A percentile compares a stretch with the other conserved stretches of the same genome.
Conservation (phyloP, 1,140 invertebrate genomes). For the Heliconius nattereri region DNA sequence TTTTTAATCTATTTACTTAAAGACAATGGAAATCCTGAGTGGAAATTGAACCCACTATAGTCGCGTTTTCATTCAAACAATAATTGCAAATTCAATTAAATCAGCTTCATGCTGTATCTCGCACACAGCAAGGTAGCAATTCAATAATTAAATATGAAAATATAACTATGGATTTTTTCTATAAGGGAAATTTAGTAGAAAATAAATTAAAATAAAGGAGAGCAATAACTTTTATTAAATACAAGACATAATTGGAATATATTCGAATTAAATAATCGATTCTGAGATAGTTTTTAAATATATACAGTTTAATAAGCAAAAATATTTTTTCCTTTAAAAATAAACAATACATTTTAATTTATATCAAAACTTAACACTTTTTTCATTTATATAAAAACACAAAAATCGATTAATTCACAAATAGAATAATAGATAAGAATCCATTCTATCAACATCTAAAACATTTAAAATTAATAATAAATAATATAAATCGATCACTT, state of each 20-base stretch:
- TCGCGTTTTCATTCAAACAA: no score
- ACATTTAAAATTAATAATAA: not conserved
- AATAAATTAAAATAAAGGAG: not conserved
- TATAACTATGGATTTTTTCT: no score
- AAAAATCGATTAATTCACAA: not conserved
- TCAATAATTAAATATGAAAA: no score
- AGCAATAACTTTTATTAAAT: not conserved
- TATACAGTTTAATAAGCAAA: not conserved
- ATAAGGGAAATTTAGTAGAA: not conserved
- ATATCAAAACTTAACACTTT: not conserved
- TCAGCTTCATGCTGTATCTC: no score
- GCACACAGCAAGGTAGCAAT: no score
- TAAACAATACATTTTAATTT: not conserved
- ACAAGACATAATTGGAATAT: conserved; percentile 5
- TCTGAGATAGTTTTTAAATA: not conserved
- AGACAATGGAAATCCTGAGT: no score
- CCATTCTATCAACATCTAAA: not conserved
- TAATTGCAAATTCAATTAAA: no score
- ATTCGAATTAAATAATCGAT: conserved; percentile 11
- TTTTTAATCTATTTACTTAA: no score
- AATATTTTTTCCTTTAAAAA: not conserved
- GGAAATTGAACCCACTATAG: no score
- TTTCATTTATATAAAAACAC: not conserved
- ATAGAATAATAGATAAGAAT: not conserved
- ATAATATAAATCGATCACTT: conserved; percentile 3